phyloP scores from a whole-genome alignment of 1,140 invertebrate genomes.

The Drosophila saltans region DNA sequence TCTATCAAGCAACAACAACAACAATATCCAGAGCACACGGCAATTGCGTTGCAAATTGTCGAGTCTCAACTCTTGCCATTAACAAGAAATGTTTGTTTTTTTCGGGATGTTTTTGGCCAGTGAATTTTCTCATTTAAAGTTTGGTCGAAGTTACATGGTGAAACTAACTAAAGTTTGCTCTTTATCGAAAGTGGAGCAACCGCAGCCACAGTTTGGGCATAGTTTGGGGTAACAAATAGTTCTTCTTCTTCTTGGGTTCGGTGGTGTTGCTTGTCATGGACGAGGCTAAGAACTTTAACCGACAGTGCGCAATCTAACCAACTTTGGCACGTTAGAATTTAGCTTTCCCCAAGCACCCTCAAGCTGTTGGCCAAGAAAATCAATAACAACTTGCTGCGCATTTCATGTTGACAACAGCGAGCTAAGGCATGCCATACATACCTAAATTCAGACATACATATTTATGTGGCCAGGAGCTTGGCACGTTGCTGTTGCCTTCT shows the following conservation, averaged over 20 bases:
- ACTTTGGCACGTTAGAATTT: constrained; percentile 58
- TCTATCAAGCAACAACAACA: constrained; percentile 49
- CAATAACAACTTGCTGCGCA: constrained; percentile 47
- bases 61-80: constrained; percentile 48
- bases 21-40: constrained; percentile 41
- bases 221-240: constrained; percentile 46
- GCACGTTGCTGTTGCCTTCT: constrained; percentile 15
- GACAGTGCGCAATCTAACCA: constrained; percentile 50
- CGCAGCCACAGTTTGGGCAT: constrained; percentile 34
- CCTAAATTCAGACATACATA: constrained; percentile 27
- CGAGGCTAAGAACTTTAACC: constrained; percentile 46
- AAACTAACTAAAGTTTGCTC: constrained; percentile 25
- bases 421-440: constrained; percentile 21
- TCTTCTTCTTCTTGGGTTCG: constrained; percentile 23
- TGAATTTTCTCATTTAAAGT: constrained; percentile 56
- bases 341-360: constrained; percentile 25
- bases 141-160: not conserved
- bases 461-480: constrained; percentile 53
- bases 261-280: constrained; percentile 40
- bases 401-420: constrained; percentile 10
- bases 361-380: constrained; percentile 50
- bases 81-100: constrained; percentile 28
- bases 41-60: constrained; percentile 37
- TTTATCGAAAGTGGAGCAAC: constrained; percentile 27
- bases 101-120: not conserved